Conservation (phyloP, 2,113 vertebrate genomes). For the Psittacus erithacus region DNA sequence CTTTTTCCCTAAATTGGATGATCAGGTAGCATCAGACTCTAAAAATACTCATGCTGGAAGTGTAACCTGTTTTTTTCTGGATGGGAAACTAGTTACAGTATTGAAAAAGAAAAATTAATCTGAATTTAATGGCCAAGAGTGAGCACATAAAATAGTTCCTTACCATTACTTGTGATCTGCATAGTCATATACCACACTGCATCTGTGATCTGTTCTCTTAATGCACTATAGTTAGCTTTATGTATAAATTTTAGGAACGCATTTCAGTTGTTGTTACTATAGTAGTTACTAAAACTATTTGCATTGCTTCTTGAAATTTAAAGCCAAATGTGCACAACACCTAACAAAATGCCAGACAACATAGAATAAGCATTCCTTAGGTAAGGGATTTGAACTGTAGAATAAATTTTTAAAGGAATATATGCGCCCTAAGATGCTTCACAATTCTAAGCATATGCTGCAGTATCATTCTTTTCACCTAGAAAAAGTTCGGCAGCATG, state of each 20-base stretch:
- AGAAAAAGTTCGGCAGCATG: not conserved
- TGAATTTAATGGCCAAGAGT: not conserved
- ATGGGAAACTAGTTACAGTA: not conserved
- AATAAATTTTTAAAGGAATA: not conserved
- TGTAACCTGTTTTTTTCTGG: not conserved
- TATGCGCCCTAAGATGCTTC: not conserved
- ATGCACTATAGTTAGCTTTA: not conserved
- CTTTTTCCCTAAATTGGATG: constrained; percentile 9
- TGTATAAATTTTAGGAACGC: not conserved
- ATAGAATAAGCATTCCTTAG: not conserved
- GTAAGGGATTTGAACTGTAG: not conserved
- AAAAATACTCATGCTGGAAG: not conserved
- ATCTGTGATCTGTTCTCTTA: not conserved
- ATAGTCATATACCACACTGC: not conserved
- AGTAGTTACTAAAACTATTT: not conserved
- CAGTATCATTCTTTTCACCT: not conserved
- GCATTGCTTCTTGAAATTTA: not conserved
- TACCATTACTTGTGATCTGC: not conserved
- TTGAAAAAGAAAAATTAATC: not conserved
- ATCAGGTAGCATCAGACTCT: constrained; percentile 1
- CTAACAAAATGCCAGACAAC: not conserved
- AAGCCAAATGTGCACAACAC: not conserved
- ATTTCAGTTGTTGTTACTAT: not conserved
- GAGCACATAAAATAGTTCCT: not conserved
- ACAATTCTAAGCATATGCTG: not conserved